Percentiles rank a stretch among this genome's conserved stretches.
Evolutionary conservation across 2,888 invertebrate species (phyloP).

Genomic region (Hyles lineata): DNA sequence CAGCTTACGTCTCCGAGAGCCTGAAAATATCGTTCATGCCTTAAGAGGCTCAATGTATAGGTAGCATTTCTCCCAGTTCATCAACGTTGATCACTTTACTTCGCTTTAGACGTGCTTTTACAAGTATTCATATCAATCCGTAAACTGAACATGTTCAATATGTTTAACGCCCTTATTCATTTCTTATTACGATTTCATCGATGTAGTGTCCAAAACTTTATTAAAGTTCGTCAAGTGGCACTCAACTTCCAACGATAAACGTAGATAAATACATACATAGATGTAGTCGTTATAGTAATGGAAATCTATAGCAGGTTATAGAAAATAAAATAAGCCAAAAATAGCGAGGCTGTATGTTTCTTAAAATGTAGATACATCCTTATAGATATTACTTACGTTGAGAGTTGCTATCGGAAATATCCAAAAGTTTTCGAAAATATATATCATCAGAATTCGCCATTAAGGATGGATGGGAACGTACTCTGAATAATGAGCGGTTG

Average conservation of each 20-base stretch:
- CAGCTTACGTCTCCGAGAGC: no score
- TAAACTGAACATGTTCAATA: not conserved
- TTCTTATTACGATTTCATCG: not conserved
- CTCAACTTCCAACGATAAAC: not conserved
- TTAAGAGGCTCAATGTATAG: not conserved
- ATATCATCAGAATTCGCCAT: conserved; percentile 65
- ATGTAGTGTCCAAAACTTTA: not conserved
- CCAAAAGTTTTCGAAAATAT: conserved; percentile 79
- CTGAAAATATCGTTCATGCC: not conserved
- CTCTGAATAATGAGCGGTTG: conserved; percentile 47
- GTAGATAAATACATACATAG: not conserved
- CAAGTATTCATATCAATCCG: not conserved
- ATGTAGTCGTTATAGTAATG: not conserved
- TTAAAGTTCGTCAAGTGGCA: not conserved
- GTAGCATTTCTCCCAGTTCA: not conserved
- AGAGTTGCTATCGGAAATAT: conserved; percentile 75
- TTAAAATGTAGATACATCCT: conserved; percentile 60
- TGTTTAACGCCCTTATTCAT: not conserved
- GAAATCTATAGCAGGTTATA: conserved; percentile 53
- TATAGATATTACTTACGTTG: conserved; percentile 58
- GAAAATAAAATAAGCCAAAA: conserved; percentile 66
- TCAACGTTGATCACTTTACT: not conserved
- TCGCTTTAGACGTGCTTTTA: not conserved
- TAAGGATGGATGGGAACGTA: conserved; percentile 57
- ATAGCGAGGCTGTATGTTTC: conserved; percentile 53